phyloP scores from a whole-genome alignment of 2,113 vertebrate genomes.

The Amblyornis subalaris region DNA sequence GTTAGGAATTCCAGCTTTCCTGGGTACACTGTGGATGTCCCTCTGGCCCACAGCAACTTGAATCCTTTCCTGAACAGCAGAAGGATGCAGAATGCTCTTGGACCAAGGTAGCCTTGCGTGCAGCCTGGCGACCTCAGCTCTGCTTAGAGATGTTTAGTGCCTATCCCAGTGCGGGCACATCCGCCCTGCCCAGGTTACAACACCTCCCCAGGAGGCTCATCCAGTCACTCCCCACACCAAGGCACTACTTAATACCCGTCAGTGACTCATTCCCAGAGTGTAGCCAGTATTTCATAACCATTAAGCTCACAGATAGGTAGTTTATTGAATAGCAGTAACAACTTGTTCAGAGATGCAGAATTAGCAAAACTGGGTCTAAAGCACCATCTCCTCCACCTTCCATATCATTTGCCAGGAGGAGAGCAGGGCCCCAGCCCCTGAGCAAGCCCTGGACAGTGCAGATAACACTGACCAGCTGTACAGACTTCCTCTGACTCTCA shows the following conservation, averaged over 20 bases:
- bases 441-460: neutral
- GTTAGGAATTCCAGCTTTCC: neutral
- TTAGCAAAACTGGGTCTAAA: neutral
- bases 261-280: neutral
- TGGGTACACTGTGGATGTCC: neutral
- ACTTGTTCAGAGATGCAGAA: neutral
- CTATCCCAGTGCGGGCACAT: neutral
- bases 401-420: neutral
- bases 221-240: neutral
- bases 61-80: neutral
- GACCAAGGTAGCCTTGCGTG: neutral
- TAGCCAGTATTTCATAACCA: neutral
- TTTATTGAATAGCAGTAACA: neutral
- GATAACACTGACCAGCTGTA: neutral
- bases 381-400: neutral
- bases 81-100: neutral
- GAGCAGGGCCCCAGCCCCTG: neutral
- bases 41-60: neutral
- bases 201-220: neutral
- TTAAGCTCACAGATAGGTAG: neutral
- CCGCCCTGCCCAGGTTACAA: neutral
- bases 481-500: neutral
- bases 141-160: neutral
- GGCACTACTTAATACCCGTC: rapidly evolving
- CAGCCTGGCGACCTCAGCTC: neutral